These are phyloP conservation scores for Drosophila ambigua DNA, from an alignment of 1,140 invertebrate genomes.

Conservation along the genomic window DNA sequence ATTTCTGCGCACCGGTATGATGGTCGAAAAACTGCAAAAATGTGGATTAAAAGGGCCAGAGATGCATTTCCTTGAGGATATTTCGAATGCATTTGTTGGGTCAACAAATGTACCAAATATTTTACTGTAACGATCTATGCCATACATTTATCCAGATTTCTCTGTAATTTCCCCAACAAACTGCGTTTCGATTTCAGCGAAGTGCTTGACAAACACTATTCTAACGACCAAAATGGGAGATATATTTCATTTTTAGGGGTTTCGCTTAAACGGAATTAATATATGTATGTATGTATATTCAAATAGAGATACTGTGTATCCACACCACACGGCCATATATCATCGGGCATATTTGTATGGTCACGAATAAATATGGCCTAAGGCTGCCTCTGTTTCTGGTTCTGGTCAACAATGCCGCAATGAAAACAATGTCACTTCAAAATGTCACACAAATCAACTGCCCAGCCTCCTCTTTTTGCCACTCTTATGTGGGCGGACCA, in stretches of 20 bases:
- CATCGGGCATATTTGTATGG: slow-evolving; percentile 36
- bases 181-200: slow-evolving; percentile 16
- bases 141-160: slow-evolving; percentile 20
- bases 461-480: not conserved
- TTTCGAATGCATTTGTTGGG: slow-evolving; percentile 6
- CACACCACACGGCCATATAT: slow-evolving; percentile 34
- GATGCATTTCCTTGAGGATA: slow-evolving; percentile 5
- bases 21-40: slow-evolving; percentile 8
- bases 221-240: slow-evolving; percentile 35
- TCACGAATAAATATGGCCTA: slow-evolving; percentile 48
- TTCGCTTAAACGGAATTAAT: slow-evolving; percentile 40
- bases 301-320: slow-evolving; percentile 19
- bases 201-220: slow-evolving; percentile 30
- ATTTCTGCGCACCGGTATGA: slow-evolving; percentile 10
- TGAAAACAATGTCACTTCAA: slow-evolving; percentile 66
- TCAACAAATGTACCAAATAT: slow-evolving; percentile 1
- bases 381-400: slow-evolving; percentile 21
- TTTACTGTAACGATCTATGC: too few species aligned
- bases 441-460: slow-evolving; percentile 65
- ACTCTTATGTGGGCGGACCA: slow-evolving; percentile 22
- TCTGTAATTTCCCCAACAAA: not conserved
- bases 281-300: slow-evolving; percentile 2
- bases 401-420: slow-evolving; percentile 49
- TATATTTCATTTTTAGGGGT: slow-evolving; percentile 36
- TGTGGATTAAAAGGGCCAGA: slow-evolving; percentile 30